Base-by-base conservation (phyloP, 2,888 invertebrate genomes). In the Papilio gigon region DNA sequence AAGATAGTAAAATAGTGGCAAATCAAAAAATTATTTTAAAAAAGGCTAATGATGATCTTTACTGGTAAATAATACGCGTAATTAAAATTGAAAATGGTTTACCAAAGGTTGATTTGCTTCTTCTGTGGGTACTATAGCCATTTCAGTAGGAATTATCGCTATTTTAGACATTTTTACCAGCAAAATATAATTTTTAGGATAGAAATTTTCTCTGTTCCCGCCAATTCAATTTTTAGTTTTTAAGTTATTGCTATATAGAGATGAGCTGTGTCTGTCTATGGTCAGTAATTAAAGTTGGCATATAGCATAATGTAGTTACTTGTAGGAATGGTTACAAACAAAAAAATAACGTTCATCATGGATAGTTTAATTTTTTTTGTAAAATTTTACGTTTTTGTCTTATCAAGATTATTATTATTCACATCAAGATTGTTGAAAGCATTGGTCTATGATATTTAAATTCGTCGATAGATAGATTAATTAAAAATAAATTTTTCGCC, bases 51-150 rank as follows among this genome's bases (percentile, higher is more conserved):
- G 4, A 5, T 17, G 17, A 42, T 17, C 37, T 40, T 4, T 40
- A 40, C 14, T 40, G 1, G 14, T 12, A 12, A 40, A 4, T n/a
- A 44, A 14, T 20, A 44, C 8, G 17, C 44, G 44, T 3, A 47
- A 53, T 27, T 53, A 25, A 30, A 12, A 35, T 27, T 61, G 22
- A 69, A 56, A 27, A 47, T 61, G 68, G 70, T 66, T 70, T 80
- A 86, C 85, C 75, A 70, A 61, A 40, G 85, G 84, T 71, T 87
- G 86, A 62, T 70, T 76, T 58, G 90, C 91, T 75, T 80, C 82
- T 82, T 90, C 89, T 61, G 74, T 65, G 5, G 90, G 89, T 76
- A 88, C 87, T 58, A 75, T 75, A 44, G 90, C 90, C 17, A 76
- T 84, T 78, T 83, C 84, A 25, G 72, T 75, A 2, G 90, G 87